Conservation (phyloP, 2,113 vertebrate species). For the Phocoena phocoena region DNA sequence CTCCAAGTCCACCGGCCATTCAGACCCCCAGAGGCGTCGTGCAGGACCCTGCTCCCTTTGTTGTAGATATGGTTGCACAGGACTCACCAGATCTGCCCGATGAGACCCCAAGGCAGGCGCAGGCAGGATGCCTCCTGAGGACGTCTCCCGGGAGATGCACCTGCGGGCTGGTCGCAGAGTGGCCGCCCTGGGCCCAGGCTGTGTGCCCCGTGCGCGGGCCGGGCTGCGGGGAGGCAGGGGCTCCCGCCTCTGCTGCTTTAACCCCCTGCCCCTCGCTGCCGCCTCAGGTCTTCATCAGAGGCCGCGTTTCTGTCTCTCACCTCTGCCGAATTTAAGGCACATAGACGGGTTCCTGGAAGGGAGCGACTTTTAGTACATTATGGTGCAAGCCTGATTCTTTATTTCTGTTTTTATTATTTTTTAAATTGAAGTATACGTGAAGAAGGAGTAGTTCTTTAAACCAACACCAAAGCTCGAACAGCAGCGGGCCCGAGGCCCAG, state of each 20-base stretch:
- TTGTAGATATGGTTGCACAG: background rate
- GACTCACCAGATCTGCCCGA: background rate
- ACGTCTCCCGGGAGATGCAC: background rate
- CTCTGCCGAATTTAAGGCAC: background rate
- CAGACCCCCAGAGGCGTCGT: background rate
- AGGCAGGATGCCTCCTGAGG: background rate
- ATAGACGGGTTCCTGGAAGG: background rate
- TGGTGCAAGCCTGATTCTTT: background rate
- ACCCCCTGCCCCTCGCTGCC: too few relatives aligned
- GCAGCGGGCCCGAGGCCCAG: too few relatives aligned
- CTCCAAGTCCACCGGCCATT: background rate
- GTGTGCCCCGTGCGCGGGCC: too few relatives aligned
- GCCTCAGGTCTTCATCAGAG: background rate
- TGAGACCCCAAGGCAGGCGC: background rate
- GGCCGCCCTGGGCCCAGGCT: too few relatives aligned
- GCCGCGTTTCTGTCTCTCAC: background rate
- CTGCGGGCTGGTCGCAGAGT: background rate
- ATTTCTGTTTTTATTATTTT: background rate
- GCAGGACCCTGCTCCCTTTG: background rate
- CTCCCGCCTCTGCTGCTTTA: too few relatives aligned
- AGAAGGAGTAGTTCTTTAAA: background rate
- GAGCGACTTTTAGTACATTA: background rate
- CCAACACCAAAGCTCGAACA: background rate
- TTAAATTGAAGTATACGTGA: too few relatives aligned
- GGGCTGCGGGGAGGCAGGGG: too few relatives aligned